A percentile compares a stretch with the other conserved stretches of the same genome.
These are phyloP conservation scores for Eumeta japonica DNA, from an alignment of 1,140 invertebrate genomes.

Conservation along the genomic window DNA sequence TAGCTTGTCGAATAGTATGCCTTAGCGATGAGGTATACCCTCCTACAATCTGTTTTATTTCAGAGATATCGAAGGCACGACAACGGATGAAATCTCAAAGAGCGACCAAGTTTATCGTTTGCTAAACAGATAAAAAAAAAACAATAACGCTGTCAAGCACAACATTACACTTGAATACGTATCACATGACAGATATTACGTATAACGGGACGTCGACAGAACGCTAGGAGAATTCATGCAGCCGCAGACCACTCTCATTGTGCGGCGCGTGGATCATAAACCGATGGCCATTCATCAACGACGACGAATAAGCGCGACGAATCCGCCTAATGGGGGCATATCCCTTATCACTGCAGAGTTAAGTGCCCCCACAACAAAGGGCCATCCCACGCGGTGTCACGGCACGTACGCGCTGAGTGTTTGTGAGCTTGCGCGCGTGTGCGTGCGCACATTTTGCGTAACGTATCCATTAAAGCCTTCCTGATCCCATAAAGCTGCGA, in stretches of 20 bases:
- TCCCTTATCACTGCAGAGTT: conserved; percentile 50
- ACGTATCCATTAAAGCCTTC: neutral
- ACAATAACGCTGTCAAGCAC: no score
- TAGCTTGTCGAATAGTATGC: no score
- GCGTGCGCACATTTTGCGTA: neutral
- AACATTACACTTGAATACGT: no score
- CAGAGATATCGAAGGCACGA: no score
- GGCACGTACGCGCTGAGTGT: conserved; percentile 27
- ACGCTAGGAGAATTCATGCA: neutral
- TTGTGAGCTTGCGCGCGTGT: neutral
- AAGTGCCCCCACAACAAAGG: conserved; percentile 49
- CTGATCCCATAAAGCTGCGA: conserved; percentile 22
- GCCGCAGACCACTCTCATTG: conserved; percentile 25
- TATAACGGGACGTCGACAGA: neutral
- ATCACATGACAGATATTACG: no score
- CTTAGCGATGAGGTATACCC: no score
- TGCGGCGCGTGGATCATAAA: conserved; percentile 52
- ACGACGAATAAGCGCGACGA: conserved; percentile 53
- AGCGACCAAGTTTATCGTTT: no score
- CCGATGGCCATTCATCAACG: conserved; percentile 46
- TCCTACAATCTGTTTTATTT: no score
- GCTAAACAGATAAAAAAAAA: no score
- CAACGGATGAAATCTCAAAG: no score
- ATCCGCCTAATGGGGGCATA: conserved; percentile 52
- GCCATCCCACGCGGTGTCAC: conserved; percentile 51